phyloP scores from a whole-genome alignment of 2,113 vertebrate species.

The Labeo rohita region DNA sequence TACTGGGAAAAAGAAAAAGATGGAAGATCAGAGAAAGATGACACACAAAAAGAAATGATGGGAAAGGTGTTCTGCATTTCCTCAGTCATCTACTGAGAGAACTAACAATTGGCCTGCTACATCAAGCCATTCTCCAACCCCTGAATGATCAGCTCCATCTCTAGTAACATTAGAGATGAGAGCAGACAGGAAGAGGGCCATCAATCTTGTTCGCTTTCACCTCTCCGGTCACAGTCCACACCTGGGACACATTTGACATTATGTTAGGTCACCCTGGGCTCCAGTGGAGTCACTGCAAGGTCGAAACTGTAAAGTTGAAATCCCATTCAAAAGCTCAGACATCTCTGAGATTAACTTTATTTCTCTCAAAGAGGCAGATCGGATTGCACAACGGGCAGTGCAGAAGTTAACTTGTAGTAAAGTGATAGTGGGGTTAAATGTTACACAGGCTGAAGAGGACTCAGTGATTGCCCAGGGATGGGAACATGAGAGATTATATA shows the following conservation, averaged over 20 bases:
- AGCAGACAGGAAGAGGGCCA: slow-evolving; percentile 68
- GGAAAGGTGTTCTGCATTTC: slow-evolving; percentile 57
- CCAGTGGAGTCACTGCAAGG: slow-evolving; percentile 61
- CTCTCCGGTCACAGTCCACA: slow-evolving; percentile 67
- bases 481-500: not conserved
- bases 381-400: slow-evolving; percentile 27
- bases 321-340: slow-evolving; percentile 51
- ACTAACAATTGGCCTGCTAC: slow-evolving; percentile 37
- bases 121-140: slow-evolving; percentile 28
- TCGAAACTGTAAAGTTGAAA: slow-evolving; percentile 59
- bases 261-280: slow-evolving; percentile 64
- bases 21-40: not conserved
- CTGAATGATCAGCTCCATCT: slow-evolving; percentile 29
- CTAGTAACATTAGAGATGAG: slow-evolving; percentile 55
- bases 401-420: slow-evolving; percentile 39
- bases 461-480: slow-evolving; percentile 25
- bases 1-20: not conserved
- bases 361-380: slow-evolving; percentile 14
- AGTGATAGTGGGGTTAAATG: not conserved
- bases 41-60: not conserved
- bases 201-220: slow-evolving; percentile 67
- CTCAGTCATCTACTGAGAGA: slow-evolving; percentile 57
- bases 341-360: slow-evolving; percentile 53
- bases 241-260: slow-evolving; percentile 70
- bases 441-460: not conserved